Evolutionary conservation across 2,888 invertebrate species (phyloP), one percentile per base, ranked within the genome.

Genomic region (Sarcophaga caerulescens): DNA sequence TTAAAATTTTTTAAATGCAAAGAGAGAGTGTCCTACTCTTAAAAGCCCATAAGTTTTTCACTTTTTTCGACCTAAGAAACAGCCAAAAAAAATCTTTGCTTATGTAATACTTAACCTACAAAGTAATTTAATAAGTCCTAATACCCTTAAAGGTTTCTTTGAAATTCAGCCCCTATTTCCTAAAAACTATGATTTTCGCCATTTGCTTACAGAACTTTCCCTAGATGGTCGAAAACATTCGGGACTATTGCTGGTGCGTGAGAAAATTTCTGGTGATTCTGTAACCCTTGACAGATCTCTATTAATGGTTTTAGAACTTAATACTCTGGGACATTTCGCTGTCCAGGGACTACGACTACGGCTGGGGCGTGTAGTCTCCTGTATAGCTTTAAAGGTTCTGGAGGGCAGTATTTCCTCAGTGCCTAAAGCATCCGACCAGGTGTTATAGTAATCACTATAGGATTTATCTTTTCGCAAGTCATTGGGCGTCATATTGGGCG

Each of bases 301-400:
- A 89, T 94, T 94, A 52, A 95, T 92, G 73, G 94, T 94, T 92
- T 95, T 95, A 19, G 94, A 94, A 89, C 95, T 95, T 85, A 94
- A 93, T 65, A 95, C 94, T 79, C 95, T 93, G 0, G 96, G 96
- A 91, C 96, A 96, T 73, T 95, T 94, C 1, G 95, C 95, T 35
- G 94, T 94, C 89, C 94, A 93, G 12, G 94, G 93, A 85, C 94
- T 93, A 35, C 35, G 35, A 35, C 35, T 35, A 35, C 35, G 35
- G 10, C 35, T 35, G 2, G 35, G 35, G 87, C 94, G 91, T 74
- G 91, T 85, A 1, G 91, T 92, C 69, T 94, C 94, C 89, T 94
- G 94, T 47, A 95, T 90, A 0, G 94, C 91, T 88, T 94, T 94
- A 89, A 95, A 95, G 1, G 95, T 94, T 89, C 94, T 94, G 0